These are phyloP conservation scores for Tretioscincus oriximinensis DNA, from an alignment of 2,113 vertebrate species.

Conservation along the genomic window DNA sequence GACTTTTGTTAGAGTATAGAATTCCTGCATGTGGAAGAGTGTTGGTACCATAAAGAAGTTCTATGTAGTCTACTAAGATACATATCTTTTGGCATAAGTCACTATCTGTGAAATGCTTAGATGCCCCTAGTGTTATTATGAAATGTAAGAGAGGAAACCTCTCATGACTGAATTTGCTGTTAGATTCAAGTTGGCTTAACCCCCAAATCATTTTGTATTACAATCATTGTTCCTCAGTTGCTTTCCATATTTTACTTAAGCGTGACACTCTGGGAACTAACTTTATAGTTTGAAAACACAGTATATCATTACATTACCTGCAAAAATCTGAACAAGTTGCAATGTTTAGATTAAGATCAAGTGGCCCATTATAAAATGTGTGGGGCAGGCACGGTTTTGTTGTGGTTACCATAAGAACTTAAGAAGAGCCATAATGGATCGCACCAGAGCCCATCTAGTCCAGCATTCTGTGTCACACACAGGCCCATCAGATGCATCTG, in stretches of 20 bases:
- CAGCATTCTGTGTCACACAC: too few relatives aligned
- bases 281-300: background rate
- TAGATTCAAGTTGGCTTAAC: background rate
- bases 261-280: background rate
- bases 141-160: background rate
- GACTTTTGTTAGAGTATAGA: background rate
- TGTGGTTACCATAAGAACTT: too few relatives aligned
- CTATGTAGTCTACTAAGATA: background rate
- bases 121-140: background rate
- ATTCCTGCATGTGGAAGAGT: background rate
- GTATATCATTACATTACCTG: background rate
- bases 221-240: background rate
- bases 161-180: background rate
- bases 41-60: background rate
- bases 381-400: background rate
- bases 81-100: background rate
- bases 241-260: background rate
- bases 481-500: too few relatives aligned
- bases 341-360: background rate
- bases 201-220: background rate
- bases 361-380: fast-evolving
- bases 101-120: background rate
- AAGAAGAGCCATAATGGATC: too few relatives aligned
- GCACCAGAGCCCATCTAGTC: too few relatives aligned
- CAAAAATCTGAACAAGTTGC: background rate